phyloP scores from a whole-genome alignment of 2,888 invertebrate species.

The Notodonta dromedarius region DNA sequence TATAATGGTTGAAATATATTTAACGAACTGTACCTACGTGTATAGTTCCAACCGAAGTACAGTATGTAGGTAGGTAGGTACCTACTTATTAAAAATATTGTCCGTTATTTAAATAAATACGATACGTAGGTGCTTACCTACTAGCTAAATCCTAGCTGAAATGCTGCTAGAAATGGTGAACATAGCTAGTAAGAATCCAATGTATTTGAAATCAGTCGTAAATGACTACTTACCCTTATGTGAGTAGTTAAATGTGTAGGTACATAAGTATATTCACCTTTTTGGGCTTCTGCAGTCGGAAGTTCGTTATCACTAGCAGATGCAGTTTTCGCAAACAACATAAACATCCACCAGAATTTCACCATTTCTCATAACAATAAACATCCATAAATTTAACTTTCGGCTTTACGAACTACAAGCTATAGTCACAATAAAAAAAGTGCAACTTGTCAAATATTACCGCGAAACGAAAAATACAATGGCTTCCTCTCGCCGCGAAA shows the following conservation, averaged over 20 bases:
- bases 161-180: no score
- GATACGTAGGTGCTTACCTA: no score
- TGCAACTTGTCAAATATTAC: conserved; percentile 51
- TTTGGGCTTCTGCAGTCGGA: conserved; percentile 62
- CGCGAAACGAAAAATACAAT: conserved; percentile 51
- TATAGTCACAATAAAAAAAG: conserved; percentile 42
- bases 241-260: no score
- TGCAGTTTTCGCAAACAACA: conserved; percentile 76
- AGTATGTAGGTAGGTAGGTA: no score
- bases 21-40: no score
- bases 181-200: no score
- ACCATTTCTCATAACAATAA: conserved; percentile 72
- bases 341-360: conserved; percentile 81
- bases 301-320: conserved; percentile 76
- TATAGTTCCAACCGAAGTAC: no score
- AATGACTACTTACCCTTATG: no score
- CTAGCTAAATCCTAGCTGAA: no score
- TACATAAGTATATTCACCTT: conserved; percentile 56
- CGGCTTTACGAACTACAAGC: conserved; percentile 29
- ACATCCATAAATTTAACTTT: conserved; percentile 62
- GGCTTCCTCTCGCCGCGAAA: conserved; percentile 69
- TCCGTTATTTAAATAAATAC: no score
- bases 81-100: no score
- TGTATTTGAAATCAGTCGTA: neutral
- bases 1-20: no score